Evolutionary conservation across 2,888 invertebrate genomes (phyloP), one percentile per base, ranked within the genome.

Genomic region (Nezara viridula): DNA sequence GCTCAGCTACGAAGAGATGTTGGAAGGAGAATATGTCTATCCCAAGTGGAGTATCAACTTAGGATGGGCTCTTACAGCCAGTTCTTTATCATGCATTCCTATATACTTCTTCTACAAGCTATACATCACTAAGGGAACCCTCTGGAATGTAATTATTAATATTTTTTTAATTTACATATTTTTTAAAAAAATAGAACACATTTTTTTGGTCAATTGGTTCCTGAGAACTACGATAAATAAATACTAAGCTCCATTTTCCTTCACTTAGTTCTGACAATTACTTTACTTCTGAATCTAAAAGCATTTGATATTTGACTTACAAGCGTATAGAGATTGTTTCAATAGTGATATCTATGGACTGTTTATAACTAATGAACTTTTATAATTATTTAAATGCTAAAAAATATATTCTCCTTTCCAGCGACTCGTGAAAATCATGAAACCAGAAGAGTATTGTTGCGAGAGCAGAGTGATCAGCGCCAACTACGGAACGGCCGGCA

Each of bases 21-120:
- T 97, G 91, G 95, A 95, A 49, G 95, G 95, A 0, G 95, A 95
- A 91, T 95, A 95, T 91, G 93, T 93, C 89, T 97, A 97, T 93
- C 97, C 97, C 0, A 93, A 94, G 88, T 98, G 97, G 97, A 96
- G 96, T 91, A 95, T 96, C 92, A 94, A 94, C 88, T 95, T 97
- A 89, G 98, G 98, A 40, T 97, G 97, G 96, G 92, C 95, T 44
- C 94, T 98, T 92, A 98, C 98, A 0, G 95, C 95, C 87, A 97
- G 97, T 85, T 98, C 98, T 44, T 96, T 98, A 90, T 94, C 97
- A 90, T 97, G 97, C 92, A 97, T 98, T 91, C 98, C 98, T 2
- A 92, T 95, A 91, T 98, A 97, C 93, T 96, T 97, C 91, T 91
- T 97, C 89, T 98, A 97, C 93, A 96, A 96, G 93, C 94, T 96